These are phyloP conservation scores for Iselma pallidipennis DNA, from an alignment of 2,888 invertebrate genomes.

Conservation along the genomic window DNA sequence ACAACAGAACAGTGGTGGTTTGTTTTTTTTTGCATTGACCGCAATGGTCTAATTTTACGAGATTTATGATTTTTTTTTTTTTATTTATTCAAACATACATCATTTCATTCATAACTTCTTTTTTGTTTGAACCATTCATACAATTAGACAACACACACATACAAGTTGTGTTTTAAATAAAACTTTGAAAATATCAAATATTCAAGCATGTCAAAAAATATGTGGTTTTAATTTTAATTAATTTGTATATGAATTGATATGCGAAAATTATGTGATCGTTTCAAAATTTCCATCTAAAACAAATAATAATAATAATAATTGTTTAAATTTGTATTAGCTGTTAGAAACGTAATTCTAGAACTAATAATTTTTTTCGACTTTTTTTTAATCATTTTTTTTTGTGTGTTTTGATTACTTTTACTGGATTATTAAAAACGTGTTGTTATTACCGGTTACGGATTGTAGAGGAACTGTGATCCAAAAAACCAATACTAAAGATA, in stretches of 20 bases:
- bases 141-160: too few relatives aligned
- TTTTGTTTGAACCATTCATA: not conserved
- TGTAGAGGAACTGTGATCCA: constrained; percentile 22
- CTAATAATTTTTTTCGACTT: constrained; percentile 30
- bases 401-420: constrained; percentile 27
- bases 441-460: constrained; percentile 16
- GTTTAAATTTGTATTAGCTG: constrained; percentile 22
- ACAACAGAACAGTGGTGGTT: not conserved
- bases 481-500: too few relatives aligned
- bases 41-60: too few relatives aligned
- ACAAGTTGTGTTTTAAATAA: not conserved
- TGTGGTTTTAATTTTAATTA: too few relatives aligned
- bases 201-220: constrained; percentile 19
- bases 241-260: constrained; percentile 22
- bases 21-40: too few relatives aligned
- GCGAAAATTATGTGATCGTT: constrained; percentile 11
- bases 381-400: constrained; percentile 25
- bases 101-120: not conserved
- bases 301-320: constrained; percentile 15
- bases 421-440: constrained; percentile 22
- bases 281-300: constrained; percentile 18
- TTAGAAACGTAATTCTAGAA: constrained; percentile 35
- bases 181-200: constrained; percentile 16
- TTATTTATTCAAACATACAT: too few relatives aligned
- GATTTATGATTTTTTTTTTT: too few relatives aligned